phyloP scores from a whole-genome alignment of 1,140 invertebrate species.

The Gyrodactylus bullatarudis region DNA sequence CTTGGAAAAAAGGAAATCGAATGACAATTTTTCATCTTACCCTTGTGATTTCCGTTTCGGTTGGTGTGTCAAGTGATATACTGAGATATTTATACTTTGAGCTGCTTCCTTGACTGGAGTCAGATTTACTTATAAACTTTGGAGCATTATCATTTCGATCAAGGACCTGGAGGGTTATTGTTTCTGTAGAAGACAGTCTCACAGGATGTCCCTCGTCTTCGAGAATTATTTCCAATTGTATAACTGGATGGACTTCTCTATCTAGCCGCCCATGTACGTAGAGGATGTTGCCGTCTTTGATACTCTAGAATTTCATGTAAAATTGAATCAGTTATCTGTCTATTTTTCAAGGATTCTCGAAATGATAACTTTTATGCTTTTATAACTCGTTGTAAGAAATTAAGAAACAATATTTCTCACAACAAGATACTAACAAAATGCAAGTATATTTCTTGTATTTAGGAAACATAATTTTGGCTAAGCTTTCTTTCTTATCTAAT shows the following conservation, averaged over 20 bases:
- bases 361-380: too few species aligned
- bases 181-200: conserved; percentile 3
- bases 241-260: neutral
- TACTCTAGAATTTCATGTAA: too few species aligned
- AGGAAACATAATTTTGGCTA: too few species aligned
- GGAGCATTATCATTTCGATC: conserved; percentile 9
- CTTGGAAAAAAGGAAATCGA: too few species aligned
- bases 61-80: neutral
- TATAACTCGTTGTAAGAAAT: too few species aligned
- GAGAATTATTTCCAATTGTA: neutral
- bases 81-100: neutral
- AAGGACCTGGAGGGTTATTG: conserved; percentile 3
- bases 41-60: neutral
- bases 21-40: too few species aligned
- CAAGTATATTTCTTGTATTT: too few species aligned
- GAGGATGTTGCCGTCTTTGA: neutral
- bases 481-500: too few species aligned
- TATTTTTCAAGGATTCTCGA: too few species aligned
- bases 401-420: too few species aligned
- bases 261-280: neutral
- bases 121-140: neutral
- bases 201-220: conserved; percentile 6
- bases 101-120: neutral
- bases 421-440: too few species aligned
- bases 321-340: too few species aligned